Evolutionary conservation across 2,113 vertebrate species (phyloP), one percentile per base, ranked within the genome.

Genomic region (Uria lomvia): DNA sequence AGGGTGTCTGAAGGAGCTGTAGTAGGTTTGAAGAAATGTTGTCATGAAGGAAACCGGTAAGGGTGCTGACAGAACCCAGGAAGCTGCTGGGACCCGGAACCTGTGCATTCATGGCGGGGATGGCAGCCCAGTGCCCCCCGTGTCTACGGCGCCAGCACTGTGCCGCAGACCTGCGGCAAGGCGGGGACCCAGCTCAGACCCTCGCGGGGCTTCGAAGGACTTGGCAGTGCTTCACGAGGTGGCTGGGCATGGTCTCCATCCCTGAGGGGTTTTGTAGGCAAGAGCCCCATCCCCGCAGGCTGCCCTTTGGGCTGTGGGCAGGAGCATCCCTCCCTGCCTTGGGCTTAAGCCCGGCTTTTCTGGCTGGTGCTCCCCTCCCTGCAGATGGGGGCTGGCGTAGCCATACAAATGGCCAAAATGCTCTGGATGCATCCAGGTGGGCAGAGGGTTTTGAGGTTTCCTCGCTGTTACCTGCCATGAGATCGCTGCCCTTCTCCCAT

Each of bases 141-240:
- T 2, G 2, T 34, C 36, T 24, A 13, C 4, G 2, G 27, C 27
- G 24, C 36, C 36, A n/a, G 55, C 3, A 1, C 4, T 22, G 47
- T 15, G 16, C n/a, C 11, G 4, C 77, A 8, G 8, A 38, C 11
- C 19, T 29, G 11, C 0, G 2, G 17, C n/a, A 23, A 45, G 38
- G 29, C 40, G 0, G 0, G 23, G 42, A 55, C 42, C 47, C 36
- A 27, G 59, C 60, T 45, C 72, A 27, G 86, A 19, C 20, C 19
- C 19, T 55, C 3, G 0, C 21, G 11, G 0, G 11, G 36, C 60
- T 72, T 74, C 60, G 12, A 12, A 30, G 65, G 40, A 62, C 27
- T 30, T 12, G 32, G 14, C 56, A 27, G 45, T 2, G 29, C 66
- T 52, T n/a, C 43, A 5, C 0, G 2, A n/a, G 20, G 16, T 0